Evolutionary conservation across 2,888 invertebrate species (phyloP), one percentile per base, ranked within the genome.

Genomic region (Nipponacmea schrenckii): DNA sequence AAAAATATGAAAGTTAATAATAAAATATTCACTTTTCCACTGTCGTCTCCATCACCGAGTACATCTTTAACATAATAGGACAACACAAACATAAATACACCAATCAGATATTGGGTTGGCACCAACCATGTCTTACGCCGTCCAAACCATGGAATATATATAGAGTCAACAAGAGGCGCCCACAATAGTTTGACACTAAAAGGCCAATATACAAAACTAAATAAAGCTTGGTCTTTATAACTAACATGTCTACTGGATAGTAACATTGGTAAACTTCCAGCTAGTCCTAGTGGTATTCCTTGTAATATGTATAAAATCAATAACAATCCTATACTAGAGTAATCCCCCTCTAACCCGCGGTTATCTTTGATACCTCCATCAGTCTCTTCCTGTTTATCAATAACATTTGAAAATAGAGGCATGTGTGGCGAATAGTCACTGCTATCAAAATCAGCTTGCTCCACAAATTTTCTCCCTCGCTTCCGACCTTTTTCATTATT

Each of bases 151-250:
- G 92, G 66, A 78, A 93, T 93, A 88, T 94, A 99, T 65, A 97
- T 88, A 0, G 97, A 94, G 90, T 99, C 99, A 5, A 99, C 98
- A 15, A 99, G 92, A 1, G 99, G 99, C 0, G 99, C 99, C 99
- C 99, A 99, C 71, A 99, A 87, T 64, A 99, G 90, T 89, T 99
- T 99, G 64, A 98, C 84, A 82, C 93, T 93, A 84, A 91, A 92
- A 62, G 97, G 97, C 96, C 97, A 97, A 82, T 93, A 93, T 0
- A 95, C 96, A 86, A 97, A 95, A 90, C 97, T 97, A 79, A 91
- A 91, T 69, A 91, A 84, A 3, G 92, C 92, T 91, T 99, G 98
- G 88, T 98, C 95, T 81, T 94, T 94, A 88, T 98, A 99, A 75
- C 94, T 95, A 70, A 96, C 95, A 72, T 96, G 94, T 71, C 95